Evolutionary conservation across 2,888 invertebrate species (phyloP).

Genomic region (Athripsodes cinereus): DNA sequence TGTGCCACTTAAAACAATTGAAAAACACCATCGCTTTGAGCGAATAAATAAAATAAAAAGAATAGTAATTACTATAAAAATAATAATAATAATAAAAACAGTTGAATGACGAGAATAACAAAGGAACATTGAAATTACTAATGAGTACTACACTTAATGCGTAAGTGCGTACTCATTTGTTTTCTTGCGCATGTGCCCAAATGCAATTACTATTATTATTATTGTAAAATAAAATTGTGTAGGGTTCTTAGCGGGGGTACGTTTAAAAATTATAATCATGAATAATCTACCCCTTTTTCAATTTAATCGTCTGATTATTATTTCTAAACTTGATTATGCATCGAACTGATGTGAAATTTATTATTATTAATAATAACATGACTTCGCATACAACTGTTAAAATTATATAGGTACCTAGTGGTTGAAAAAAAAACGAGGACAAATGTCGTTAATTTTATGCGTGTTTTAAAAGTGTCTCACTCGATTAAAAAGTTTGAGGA

Average conservation of each 20-base stretch:
- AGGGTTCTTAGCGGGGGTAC: background rate
- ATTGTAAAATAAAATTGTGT: background rate
- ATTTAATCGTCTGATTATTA: background rate
- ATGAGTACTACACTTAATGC: background rate
- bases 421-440: no score
- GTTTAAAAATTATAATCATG: background rate
- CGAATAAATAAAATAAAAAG: no score
- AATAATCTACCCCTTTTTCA: background rate
- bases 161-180: background rate
- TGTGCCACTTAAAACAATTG: background rate
- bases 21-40: background rate
- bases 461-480: no score
- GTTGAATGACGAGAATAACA: background rate
- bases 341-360: background rate
- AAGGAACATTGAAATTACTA: background rate
- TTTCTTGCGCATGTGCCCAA: background rate
- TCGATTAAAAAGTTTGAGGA: no score
- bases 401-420: no score
- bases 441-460: no score
- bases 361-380: no score
- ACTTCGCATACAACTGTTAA: no score
- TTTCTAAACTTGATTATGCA: background rate
- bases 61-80: no score
- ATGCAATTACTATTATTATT: background rate
- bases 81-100: background rate